phyloP scores from a whole-genome alignment of 2,888 invertebrate species.

The Philereme vetulata region DNA sequence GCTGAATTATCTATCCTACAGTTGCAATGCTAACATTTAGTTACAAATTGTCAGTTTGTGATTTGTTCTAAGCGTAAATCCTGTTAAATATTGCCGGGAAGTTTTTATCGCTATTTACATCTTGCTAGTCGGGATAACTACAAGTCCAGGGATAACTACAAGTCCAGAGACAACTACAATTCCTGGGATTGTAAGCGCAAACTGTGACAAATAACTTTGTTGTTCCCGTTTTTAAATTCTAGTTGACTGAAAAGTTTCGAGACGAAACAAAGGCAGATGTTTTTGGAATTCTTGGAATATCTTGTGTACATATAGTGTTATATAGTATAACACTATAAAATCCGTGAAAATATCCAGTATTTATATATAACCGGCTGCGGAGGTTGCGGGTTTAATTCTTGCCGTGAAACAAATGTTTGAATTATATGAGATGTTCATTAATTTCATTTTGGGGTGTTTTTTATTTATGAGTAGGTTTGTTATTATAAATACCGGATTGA shows the following conservation, averaged over 20 bases:
- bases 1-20: slow-evolving; percentile 6
- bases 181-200: slow-evolving; percentile 6
- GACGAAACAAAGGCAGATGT: too few species aligned
- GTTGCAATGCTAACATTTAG: slow-evolving; percentile 20
- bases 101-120: slow-evolving; percentile 19
- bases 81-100: slow-evolving; percentile 10
- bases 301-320: too few species aligned
- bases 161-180: background rate
- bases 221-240: slow-evolving; percentile 8
- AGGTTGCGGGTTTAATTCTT: too few species aligned
- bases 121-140: background rate
- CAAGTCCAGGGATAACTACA: background rate
- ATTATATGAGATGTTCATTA: too few species aligned
- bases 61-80: slow-evolving; percentile 22
- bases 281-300: too few species aligned
- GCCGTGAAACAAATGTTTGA: too few species aligned
- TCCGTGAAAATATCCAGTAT: too few species aligned
- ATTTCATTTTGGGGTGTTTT: too few species aligned
- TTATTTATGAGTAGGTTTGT: too few species aligned
- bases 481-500: too few species aligned
- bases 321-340: too few species aligned
- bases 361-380: too few species aligned
- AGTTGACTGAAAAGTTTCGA: background rate
- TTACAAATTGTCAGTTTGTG: slow-evolving; percentile 28
- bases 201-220: slow-evolving; percentile 4